Evolutionary conservation across 2,888 invertebrate genomes (phyloP).

Genomic region (Spodoptera exigua): DNA sequence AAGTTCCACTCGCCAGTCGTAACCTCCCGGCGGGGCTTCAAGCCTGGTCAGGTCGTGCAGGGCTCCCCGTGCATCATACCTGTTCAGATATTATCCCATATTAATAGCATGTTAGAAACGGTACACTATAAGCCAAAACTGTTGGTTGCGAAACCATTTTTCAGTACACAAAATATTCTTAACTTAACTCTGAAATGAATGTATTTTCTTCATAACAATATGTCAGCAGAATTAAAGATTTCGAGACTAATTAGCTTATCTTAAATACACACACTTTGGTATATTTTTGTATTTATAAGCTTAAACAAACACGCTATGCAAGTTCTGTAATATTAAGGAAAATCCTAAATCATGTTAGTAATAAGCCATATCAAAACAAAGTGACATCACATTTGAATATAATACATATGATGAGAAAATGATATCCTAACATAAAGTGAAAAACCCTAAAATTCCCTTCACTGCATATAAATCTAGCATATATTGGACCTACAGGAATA

Average conservation of each 20-base stretch:
- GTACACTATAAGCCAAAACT: slow-evolving; percentile 32
- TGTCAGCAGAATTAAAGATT: background rate
- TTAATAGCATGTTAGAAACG: slow-evolving; percentile 27
- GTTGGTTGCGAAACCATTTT: slow-evolving; percentile 17
- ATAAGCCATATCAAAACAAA: slow-evolving; percentile 38
- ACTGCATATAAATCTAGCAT: slow-evolving; percentile 32
- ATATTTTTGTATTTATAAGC: background rate
- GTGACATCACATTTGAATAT: slow-evolving; percentile 23
- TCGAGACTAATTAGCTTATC: too few species aligned
- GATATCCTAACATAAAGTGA: slow-evolving; percentile 14
- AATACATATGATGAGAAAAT: slow-evolving; percentile 39
- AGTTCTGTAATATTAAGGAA: too few species aligned
- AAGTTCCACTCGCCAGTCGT: slow-evolving; percentile 90
- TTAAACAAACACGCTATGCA: too few species aligned
- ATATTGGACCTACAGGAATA: slow-evolving; percentile 11
- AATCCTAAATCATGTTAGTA: slow-evolving; percentile 32
- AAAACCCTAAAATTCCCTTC: slow-evolving; percentile 16
- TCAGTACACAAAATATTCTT: background rate
- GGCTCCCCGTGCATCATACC: slow-evolving; percentile 98
- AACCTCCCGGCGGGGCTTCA: slow-evolving; percentile 94
- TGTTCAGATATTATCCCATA: slow-evolving; percentile 78
- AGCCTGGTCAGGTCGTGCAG: slow-evolving; percentile 94
- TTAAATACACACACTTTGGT: too few species aligned
- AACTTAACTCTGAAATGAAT: background rate
- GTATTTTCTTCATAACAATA: background rate